These are phyloP conservation scores for Sula dactylatra DNA, from an alignment of 2,113 vertebrate species.

Conservation along the genomic window DNA sequence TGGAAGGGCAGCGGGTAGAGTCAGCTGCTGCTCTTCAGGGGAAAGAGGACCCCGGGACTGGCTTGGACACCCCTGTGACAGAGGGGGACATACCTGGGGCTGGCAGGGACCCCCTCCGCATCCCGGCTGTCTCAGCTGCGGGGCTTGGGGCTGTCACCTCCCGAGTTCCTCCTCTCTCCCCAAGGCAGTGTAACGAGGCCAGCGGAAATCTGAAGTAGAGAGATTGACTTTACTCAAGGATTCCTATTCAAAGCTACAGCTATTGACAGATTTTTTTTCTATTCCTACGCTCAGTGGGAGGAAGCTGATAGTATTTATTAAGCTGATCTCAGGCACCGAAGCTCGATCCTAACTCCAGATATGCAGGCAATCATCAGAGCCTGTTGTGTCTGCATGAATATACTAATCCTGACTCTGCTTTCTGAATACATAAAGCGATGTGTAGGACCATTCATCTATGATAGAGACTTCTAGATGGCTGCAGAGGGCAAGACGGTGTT, in stretches of 20 bases:
- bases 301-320: slow-evolving; percentile 34
- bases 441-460: background rate
- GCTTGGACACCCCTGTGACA: background rate
- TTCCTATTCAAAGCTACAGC: background rate
- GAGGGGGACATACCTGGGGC: background rate
- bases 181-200: fast-evolving
- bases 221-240: background rate
- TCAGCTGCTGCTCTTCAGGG: background rate
- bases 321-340: background rate
- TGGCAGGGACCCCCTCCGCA: fast-evolving
- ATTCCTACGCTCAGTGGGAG: background rate
- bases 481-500: slow-evolving; percentile 2
- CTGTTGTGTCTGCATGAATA: slow-evolving; percentile 9
- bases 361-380: background rate
- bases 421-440: background rate
- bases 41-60: background rate
- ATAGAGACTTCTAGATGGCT: background rate
- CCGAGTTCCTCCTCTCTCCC: background rate
- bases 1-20: background rate
- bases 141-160: background rate
- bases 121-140: background rate
- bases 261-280: background rate
- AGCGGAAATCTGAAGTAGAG: background rate
- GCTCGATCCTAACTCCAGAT: slow-evolving; percentile 12
- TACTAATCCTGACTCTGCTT: background rate